phyloP scores from a whole-genome alignment of 92 coral and sea anemone species.

The Palythoa grandis region DNA sequence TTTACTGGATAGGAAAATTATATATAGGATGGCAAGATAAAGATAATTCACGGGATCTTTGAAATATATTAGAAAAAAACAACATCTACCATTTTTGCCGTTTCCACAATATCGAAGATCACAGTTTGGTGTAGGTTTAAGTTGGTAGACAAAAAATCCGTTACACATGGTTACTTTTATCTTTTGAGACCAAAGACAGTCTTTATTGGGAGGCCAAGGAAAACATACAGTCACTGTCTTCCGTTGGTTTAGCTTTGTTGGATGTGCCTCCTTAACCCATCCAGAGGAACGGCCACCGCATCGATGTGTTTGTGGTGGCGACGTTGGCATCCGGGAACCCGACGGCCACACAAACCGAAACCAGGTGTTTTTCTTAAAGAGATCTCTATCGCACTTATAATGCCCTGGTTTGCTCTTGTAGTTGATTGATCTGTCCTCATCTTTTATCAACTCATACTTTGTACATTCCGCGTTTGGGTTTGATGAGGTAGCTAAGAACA shows the following conservation, averaged over 20 bases:
- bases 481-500: constrained; percentile 6
- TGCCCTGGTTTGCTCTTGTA: not conserved
- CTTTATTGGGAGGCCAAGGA: not conserved
- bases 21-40: no score
- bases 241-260: not conserved
- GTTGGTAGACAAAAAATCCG: constrained; percentile 12
- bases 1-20: no score
- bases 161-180: constrained; percentile 8
- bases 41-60: no score
- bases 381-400: not conserved
- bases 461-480: not conserved
- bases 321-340: not conserved
- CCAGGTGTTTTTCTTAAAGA: not conserved
- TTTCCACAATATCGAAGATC: constrained; percentile 33
- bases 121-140: not conserved
- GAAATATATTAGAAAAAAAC: no score
- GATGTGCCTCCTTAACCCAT: not conserved
- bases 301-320: not conserved
- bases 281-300: constrained; percentile 28
- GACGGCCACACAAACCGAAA: constrained; percentile 30
- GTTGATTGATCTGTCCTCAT: constrained; percentile 10
- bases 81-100: not conserved
- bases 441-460: constrained; percentile 5
- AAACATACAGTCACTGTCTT: constrained; percentile 4
- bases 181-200: not conserved